Evolutionary conservation across 2,888 invertebrate species (phyloP), one percentile per base, ranked within the genome.

Genomic region (Zygaena filipendulae): DNA sequence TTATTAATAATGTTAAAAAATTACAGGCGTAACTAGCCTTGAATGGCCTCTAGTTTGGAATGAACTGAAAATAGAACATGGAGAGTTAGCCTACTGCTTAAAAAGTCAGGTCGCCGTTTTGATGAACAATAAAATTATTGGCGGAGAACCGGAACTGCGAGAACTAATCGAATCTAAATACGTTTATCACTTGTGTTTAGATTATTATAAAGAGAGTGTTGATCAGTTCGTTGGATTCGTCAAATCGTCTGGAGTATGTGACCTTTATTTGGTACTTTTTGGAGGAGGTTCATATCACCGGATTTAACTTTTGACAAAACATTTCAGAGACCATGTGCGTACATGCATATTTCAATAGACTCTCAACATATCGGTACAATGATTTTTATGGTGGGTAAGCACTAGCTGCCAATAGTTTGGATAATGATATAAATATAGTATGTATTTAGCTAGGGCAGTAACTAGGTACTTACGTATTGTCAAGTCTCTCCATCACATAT

Each of bases 381-480:
- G 42, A 64, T 85, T 35, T 84, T 86, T 48, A 77, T 83, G 82
- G 85, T 84, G 68, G 70, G 59, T 18, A 25, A n/a, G n/a, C n/a
- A n/a, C n/a, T n/a, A n/a, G n/a, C n/a, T n/a, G n/a, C n/a, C n/a
- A n/a, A n/a, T n/a, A n/a, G n/a, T n/a, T n/a, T n/a, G n/a, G n/a
- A n/a, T n/a, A n/a, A n/a, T n/a, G n/a, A n/a, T n/a, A n/a, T n/a
- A n/a, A n/a, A n/a, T n/a, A n/a, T n/a, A n/a, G n/a, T n/a, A n/a
- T n/a, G n/a, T n/a, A n/a, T n/a, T n/a, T n/a, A n/a, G n/a, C n/a
- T n/a, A n/a, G n/a, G n/a, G n/a, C n/a, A n/a, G n/a, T n/a, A n/a
- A n/a, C n/a, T n/a, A n/a, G n/a, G n/a, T n/a, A n/a, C n/a, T n/a
- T n/a, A n/a, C n/a, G n/a, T n/a, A n/a, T n/a, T n/a, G n/a, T n/a